Evolutionary conservation across 2,113 vertebrate genomes (phyloP).

Genomic region (Oreocharis arfaki): DNA sequence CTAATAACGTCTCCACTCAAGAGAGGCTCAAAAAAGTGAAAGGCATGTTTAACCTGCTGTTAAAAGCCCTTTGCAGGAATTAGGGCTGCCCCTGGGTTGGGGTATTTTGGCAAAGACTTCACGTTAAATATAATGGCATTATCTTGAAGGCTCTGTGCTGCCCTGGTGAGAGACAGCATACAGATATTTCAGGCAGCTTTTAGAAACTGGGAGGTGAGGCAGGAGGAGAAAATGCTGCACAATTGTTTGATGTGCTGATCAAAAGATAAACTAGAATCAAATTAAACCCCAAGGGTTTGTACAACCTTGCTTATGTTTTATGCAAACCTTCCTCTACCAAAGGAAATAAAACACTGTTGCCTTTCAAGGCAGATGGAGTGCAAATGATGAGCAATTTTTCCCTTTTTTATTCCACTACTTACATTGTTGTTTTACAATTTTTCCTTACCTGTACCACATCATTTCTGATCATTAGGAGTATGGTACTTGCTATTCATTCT

Average conservation of each 20-base stretch:
- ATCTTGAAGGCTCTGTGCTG: background rate
- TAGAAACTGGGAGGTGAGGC: background rate
- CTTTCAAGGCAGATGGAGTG: constrained; percentile 26
- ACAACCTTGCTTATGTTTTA: constrained; percentile 48
- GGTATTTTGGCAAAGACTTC: background rate
- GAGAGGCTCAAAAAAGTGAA: background rate
- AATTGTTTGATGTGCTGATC: constrained; percentile 60
- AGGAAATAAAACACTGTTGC: constrained; percentile 7
- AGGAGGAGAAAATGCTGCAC: background rate
- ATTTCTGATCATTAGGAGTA: background rate
- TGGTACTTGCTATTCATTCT: background rate
- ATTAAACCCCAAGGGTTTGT: constrained; percentile 46
- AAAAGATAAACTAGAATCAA: constrained; percentile 53
- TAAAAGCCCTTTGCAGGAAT: background rate
- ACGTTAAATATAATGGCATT: background rate
- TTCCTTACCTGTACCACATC: background rate
- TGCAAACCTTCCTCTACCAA: constrained; percentile 31
- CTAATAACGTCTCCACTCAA: background rate
- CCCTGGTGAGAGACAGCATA: background rate
- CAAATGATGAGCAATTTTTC: background rate
- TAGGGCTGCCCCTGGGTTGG: background rate
- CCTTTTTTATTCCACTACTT: background rate
- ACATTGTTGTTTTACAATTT: background rate
- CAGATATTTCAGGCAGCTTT: background rate
- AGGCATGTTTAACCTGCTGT: background rate